These are phyloP conservation scores for Drosophila truncata DNA, from an alignment of 1,140 invertebrate genomes.

Conservation along the genomic window DNA sequence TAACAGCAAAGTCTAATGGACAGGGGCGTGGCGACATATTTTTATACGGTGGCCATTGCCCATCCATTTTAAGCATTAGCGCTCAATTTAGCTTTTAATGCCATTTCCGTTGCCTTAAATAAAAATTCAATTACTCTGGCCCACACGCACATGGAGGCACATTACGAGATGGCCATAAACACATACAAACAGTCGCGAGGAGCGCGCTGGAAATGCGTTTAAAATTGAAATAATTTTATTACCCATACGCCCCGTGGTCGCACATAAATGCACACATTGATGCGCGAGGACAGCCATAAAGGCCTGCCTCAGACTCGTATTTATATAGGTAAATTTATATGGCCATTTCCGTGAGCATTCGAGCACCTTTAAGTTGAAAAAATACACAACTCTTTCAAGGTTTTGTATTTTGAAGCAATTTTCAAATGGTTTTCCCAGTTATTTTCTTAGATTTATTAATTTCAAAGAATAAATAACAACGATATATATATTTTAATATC, in stretches of 20 bases:
- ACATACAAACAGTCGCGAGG: slow-evolving; percentile 42
- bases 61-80: slow-evolving; percentile 61
- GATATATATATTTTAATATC: not conserved
- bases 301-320: slow-evolving; percentile 3
- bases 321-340: slow-evolving; percentile 15
- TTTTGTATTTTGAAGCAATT: not conserved
- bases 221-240: slow-evolving; percentile 81
- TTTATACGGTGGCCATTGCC: slow-evolving; percentile 38
- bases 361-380: slow-evolving; percentile 5
- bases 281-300: slow-evolving; percentile 26
- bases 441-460: too few relatives aligned
- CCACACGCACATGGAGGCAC: slow-evolving; percentile 20
- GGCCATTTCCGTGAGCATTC: not conserved
- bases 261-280: slow-evolving; percentile 48
- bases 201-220: slow-evolving; percentile 63
- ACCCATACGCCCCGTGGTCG: slow-evolving; percentile 63
- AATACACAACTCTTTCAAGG: not conserved
- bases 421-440: too few relatives aligned
- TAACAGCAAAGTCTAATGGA: slow-evolving; percentile 50
- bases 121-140: slow-evolving; percentile 76
- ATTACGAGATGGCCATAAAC: slow-evolving; percentile 53
- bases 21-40: slow-evolving; percentile 52
- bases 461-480: not conserved
- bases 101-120: slow-evolving; percentile 78
- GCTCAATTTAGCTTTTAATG: slow-evolving; percentile 83